These are phyloP conservation scores for Halictus ligatus DNA, from an alignment of 2,888 invertebrate genomes.

Conservation along the genomic window DNA sequence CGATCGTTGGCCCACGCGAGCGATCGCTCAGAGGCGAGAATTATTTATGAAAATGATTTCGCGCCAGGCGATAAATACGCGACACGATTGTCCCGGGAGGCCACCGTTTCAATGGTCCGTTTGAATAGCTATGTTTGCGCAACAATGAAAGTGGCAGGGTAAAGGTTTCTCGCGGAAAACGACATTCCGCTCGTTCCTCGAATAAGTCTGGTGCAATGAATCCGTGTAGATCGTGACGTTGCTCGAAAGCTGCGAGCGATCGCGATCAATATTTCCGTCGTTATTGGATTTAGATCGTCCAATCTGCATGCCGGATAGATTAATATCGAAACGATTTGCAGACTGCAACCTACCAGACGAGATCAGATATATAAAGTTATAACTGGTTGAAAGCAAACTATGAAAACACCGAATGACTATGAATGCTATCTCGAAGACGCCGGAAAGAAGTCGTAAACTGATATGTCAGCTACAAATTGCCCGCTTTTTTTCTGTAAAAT, in stretches of 20 bases:
- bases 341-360: neutral
- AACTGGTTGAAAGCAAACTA: neutral
- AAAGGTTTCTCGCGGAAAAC: conserved; percentile 47
- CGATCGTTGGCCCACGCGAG: conserved; percentile 27
- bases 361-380: neutral
- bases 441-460: too few species aligned
- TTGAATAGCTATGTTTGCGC: conserved; percentile 44
- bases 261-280: neutral
- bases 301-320: neutral
- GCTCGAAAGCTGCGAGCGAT: neutral
- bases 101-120: conserved; percentile 26
- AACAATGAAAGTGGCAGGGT: conserved; percentile 40
- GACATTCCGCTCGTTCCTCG: conserved; percentile 47
- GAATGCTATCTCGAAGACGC: too few species aligned
- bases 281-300: neutral
- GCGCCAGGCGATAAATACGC: conserved; percentile 21
- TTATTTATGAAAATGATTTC: neutral
- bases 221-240: neutral
- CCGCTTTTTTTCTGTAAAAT: too few species aligned
- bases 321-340: neutral
- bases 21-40: neutral
- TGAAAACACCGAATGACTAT: too few species aligned
- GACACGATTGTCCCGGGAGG: conserved; percentile 7
- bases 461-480: too few species aligned
- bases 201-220: conserved; percentile 23